These are phyloP conservation scores for Nyctibius grandis DNA, from an alignment of 2,797 vertebrate species.

Conservation along the genomic window DNA sequence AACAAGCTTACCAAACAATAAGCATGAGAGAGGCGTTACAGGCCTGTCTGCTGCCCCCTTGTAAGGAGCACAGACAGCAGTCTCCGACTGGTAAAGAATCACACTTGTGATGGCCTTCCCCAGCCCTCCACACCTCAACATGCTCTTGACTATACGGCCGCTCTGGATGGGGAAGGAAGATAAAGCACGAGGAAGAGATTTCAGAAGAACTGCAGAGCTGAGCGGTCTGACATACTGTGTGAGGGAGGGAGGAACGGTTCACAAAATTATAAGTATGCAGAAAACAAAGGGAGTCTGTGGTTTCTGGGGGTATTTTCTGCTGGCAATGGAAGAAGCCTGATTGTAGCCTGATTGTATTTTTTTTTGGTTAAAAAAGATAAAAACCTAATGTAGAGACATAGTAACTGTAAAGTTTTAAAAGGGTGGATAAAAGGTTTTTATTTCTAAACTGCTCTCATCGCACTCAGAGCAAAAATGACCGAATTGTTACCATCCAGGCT, in stretches of 20 bases:
- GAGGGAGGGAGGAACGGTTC: background rate
- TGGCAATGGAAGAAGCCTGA: background rate
- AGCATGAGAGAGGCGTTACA: accelerated
- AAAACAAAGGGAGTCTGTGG: background rate
- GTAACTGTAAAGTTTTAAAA: background rate
- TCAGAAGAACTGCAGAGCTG: background rate
- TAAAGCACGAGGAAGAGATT: accelerated
- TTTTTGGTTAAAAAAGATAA: background rate
- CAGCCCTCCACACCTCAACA: background rate
- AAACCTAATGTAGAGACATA: background rate
- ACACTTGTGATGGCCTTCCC: accelerated
- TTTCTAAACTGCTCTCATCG: background rate
- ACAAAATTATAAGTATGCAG: background rate
- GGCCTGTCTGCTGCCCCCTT: background rate
- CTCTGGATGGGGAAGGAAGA: background rate
- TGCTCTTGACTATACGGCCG: background rate
- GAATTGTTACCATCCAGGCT: background rate
- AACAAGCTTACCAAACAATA: background rate
- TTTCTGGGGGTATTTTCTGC: background rate
- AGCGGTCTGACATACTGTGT: background rate
- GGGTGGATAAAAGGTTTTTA: background rate
- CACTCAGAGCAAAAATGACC: background rate
- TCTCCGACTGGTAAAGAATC: background rate
- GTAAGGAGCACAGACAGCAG: background rate
- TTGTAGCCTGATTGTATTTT: background rate